Evolutionary conservation across 2,888 invertebrate genomes (phyloP).

Genomic region (Ferrisia virgata): DNA sequence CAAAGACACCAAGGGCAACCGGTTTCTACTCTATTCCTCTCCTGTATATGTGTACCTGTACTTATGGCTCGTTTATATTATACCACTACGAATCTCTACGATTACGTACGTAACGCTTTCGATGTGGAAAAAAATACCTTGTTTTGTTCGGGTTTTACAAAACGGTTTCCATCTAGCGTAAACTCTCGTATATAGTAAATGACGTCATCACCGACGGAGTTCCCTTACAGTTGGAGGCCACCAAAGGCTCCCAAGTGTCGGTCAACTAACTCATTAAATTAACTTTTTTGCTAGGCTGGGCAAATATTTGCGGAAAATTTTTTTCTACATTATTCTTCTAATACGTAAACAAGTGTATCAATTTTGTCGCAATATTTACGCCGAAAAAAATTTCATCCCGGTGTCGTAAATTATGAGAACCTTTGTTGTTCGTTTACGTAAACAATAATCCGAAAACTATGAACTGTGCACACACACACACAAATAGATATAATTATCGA

Average conservation of each 20-base stretch:
- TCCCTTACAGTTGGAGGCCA: not conserved
- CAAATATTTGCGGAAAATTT: not conserved
- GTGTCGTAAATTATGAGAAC: not conserved
- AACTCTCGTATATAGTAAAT: not conserved
- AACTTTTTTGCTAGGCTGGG: not conserved
- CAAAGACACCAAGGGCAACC: slow-evolving; percentile 2
- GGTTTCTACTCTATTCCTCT: not conserved
- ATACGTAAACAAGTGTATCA: not conserved
- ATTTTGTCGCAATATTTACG: not conserved
- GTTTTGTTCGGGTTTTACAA: slow-evolving; percentile 5
- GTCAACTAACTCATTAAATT: not conserved
- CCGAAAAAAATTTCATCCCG: not conserved
- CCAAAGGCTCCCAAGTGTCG: not conserved
- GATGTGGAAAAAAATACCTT: not conserved
- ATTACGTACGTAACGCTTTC: not conserved
- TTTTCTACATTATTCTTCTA: not conserved
- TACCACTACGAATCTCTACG: too few relatives aligned
- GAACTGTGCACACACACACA: too few relatives aligned
- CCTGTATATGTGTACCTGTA: not conserved
- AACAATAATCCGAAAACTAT: not conserved
- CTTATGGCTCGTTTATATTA: not conserved
- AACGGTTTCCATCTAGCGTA: not conserved
- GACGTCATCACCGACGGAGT: not conserved
- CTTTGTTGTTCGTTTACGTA: not conserved
- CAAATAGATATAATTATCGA: not conserved